Percentiles rank a stretch among this genome's conserved stretches.
These are phyloP conservation scores for Ashinkailepas kermadecensis DNA, from an alignment of 2,888 invertebrate species.

Conservation along the genomic window DNA sequence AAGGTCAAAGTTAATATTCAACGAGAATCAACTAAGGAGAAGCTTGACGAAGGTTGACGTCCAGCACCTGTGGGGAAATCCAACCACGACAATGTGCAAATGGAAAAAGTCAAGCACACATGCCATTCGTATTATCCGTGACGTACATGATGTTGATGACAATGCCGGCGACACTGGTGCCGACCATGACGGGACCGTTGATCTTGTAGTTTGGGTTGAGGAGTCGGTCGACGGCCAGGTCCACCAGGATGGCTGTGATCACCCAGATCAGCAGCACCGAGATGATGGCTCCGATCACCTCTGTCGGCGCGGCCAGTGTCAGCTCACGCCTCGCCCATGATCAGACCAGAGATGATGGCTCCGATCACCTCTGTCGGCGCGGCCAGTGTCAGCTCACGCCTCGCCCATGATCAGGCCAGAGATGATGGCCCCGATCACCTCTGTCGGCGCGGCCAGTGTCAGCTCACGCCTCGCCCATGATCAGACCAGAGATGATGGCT, in stretches of 20 bases:
- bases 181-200: slow-evolving; percentile 70
- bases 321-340: no score
- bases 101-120: no score
- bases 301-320: neutral
- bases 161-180: slow-evolving; percentile 88
- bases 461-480: no score
- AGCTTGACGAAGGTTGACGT: no score
- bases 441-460: neutral
- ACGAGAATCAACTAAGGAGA: no score
- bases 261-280: slow-evolving; percentile 97
- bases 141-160: slow-evolving; percentile 90
- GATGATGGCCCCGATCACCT: slow-evolving; percentile 67
- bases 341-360: slow-evolving; percentile 90
- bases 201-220: slow-evolving; percentile 75
- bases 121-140: neutral
- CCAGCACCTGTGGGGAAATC: no score
- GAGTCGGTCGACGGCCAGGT: slow-evolving; percentile 80
- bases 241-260: slow-evolving; percentile 89
- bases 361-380: slow-evolving; percentile 47
- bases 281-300: slow-evolving; percentile 67
- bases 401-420: no score
- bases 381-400: no score
- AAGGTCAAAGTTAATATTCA: no score
- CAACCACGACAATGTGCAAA: no score
- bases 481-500: slow-evolving; percentile 90